Conservation (phyloP, 2,888 invertebrate species). For the Coelopa pilipes region DNA sequence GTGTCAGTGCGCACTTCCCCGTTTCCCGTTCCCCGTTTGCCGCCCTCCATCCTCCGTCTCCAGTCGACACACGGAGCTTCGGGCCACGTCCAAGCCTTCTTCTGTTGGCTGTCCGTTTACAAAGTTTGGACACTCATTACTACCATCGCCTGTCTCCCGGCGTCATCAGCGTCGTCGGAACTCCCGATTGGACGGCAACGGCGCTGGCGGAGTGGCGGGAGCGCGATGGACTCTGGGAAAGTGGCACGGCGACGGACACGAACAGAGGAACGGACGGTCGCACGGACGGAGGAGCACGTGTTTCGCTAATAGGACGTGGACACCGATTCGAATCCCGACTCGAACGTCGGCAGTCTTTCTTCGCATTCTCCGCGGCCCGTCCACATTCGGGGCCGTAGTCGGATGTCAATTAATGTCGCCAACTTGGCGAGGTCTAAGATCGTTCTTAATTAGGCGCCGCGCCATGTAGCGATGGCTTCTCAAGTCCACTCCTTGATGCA, state of each 20-base stretch:
- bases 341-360: neutral
- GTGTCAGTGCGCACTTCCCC: no score
- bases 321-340: neutral
- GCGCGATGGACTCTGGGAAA: neutral
- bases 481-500: neutral
- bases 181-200: no score
- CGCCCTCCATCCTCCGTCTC: no score
- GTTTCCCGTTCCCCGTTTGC: no score
- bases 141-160: neutral
- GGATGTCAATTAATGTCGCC: constrained; percentile 63
- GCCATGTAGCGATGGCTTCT: no score
- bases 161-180: no score
- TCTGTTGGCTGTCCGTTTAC: neutral
- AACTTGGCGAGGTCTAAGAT: constrained; percentile 53
- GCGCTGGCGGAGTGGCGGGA: neutral
- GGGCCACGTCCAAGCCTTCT: neutral
- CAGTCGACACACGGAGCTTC: no score
- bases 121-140: constrained; percentile 16
- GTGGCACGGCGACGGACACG: neutral
- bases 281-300: no score
- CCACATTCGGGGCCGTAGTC: constrained; percentile 55
- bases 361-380: neutral
- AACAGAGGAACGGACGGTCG: no score
- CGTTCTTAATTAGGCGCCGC: constrained; percentile 56
- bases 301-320: neutral